Percentiles rank a stretch among this genome's conserved stretches.
These are phyloP conservation scores for Oegoconia quadripuncta DNA, from an alignment of 2,888 invertebrate species.

Conservation along the genomic window DNA sequence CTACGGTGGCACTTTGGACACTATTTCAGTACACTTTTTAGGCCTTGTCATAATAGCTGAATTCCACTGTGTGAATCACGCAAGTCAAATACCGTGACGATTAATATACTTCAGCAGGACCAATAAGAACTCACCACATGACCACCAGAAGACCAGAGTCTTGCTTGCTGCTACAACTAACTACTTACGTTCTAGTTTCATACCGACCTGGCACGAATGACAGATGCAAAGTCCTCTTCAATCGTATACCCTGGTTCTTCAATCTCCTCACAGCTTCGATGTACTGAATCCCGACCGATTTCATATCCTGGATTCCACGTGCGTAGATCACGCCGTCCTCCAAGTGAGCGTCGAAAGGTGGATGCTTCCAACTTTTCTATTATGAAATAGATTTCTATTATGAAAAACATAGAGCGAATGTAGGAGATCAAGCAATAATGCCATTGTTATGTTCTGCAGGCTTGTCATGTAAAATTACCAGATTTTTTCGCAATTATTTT, in stretches of 20 bases:
- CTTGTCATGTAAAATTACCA: not conserved
- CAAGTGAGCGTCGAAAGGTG: constrained; percentile 92
- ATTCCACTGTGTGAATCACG: no score
- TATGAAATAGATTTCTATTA: constrained; percentile 8
- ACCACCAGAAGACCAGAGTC: no score
- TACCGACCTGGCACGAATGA: constrained; percentile 83
- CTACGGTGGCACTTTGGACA: no score
- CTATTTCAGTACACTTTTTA: no score
- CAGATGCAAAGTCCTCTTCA: constrained; percentile 83
- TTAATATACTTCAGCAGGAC: no score
- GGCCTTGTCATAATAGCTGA: no score
- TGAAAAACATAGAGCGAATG: not conserved
- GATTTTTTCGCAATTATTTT: no score
- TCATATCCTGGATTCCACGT: constrained; percentile 93
- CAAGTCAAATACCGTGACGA: no score
- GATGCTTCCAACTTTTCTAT: constrained; percentile 92
- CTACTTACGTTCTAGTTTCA: no score
- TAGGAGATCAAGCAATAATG: no score
- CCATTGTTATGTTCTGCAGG: not conserved
- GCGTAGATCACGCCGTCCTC: constrained; percentile 91
- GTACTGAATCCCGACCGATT: constrained; percentile 85
- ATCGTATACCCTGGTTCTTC: constrained; percentile 68
- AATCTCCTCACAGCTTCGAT: constrained; percentile 83
- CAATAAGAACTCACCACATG: no score
- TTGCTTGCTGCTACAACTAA: no score